Percentiles rank a stretch among this genome's conserved stretches.
Evolutionary conservation across 37 sponge, comb jelly and placozoan genomes (phyloP).

Genomic region (Ianthella basta): DNA sequence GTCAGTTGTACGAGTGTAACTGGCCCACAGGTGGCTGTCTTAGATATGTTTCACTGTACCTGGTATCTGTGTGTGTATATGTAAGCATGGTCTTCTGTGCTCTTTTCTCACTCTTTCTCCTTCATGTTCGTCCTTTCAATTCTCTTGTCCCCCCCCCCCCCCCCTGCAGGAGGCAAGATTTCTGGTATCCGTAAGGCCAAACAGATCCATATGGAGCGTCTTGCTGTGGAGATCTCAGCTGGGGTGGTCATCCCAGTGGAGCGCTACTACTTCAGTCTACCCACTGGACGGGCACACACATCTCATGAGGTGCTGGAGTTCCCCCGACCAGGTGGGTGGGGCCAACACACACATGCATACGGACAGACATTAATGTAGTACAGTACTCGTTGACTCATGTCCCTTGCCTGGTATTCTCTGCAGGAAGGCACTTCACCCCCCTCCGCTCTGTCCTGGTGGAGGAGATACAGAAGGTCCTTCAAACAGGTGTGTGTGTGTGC

Average conservation of each 20-base stretch:
- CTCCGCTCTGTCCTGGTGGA: constrained; percentile 8
- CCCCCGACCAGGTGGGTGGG: constrained; percentile 17
- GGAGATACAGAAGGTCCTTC: not conserved
- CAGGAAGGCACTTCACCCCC: constrained; percentile 22
- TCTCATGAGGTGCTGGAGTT: constrained; percentile 63
- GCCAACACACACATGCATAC: not conserved
- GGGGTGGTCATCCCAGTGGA: constrained; percentile 69
- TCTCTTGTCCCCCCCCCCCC: no score
- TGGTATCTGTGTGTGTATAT: no score
- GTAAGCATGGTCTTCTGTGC: no score
- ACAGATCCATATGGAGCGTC: constrained; percentile 65
- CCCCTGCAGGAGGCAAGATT: constrained; percentile 18
- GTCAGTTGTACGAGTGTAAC: no score
- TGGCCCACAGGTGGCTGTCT: no score
- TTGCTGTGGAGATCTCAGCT: constrained; percentile 52
- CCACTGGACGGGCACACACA: constrained; percentile 76
- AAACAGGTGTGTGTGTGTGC: not conserved
- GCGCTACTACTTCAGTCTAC: constrained; percentile 72
- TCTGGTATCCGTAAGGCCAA: constrained; percentile 31
- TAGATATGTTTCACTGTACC: no score
- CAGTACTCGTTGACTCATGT: not conserved
- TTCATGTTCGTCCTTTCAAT: no score
- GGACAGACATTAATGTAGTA: not conserved
- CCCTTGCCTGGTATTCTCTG: not conserved
- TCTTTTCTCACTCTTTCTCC: no score